These are phyloP conservation scores for Chloroceryle amazona DNA, from an alignment of 2,797 vertebrate species.

Conservation along the genomic window DNA sequence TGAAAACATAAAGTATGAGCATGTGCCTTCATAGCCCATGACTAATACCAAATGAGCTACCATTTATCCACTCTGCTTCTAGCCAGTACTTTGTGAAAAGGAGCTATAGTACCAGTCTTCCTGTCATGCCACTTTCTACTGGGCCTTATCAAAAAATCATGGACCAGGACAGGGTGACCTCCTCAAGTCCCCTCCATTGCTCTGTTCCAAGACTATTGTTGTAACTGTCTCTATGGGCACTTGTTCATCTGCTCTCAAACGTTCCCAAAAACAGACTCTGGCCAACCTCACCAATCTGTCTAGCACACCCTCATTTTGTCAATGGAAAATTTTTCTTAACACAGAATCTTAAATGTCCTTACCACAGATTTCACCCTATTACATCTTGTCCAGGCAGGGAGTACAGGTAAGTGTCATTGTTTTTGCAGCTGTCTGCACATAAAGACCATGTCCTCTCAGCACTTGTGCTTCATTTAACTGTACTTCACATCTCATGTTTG, in stretches of 20 bases:
- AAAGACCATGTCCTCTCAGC: not conserved
- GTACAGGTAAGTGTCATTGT: fast-evolving
- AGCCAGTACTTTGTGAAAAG: not conserved
- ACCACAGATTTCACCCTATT: not conserved
- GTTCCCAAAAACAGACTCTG: not conserved
- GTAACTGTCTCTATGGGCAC: not conserved
- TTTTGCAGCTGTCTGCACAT: not conserved
- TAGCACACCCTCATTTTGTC: not conserved
- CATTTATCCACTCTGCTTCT: not conserved
- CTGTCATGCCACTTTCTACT: not conserved
- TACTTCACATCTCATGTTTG: not conserved
- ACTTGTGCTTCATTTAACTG: not conserved
- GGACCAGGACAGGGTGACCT: not conserved
- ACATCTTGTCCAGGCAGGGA: not conserved
- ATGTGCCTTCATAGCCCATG: not conserved
- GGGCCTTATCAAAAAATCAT: fast-evolving
- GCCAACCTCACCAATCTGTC: not conserved
- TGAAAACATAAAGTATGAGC: not conserved
- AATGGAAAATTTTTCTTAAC: not conserved
- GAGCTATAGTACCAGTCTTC: not conserved
- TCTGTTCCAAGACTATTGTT: not conserved
- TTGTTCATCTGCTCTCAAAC: not conserved
- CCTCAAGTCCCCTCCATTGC: not conserved
- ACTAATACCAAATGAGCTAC: not conserved
- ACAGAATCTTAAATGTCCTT: not conserved